Percentiles rank a stretch among this genome's conserved stretches.
These are phyloP conservation scores for Pogonocichla stellata DNA, from an alignment of 2,113 vertebrate species.

Conservation along the genomic window DNA sequence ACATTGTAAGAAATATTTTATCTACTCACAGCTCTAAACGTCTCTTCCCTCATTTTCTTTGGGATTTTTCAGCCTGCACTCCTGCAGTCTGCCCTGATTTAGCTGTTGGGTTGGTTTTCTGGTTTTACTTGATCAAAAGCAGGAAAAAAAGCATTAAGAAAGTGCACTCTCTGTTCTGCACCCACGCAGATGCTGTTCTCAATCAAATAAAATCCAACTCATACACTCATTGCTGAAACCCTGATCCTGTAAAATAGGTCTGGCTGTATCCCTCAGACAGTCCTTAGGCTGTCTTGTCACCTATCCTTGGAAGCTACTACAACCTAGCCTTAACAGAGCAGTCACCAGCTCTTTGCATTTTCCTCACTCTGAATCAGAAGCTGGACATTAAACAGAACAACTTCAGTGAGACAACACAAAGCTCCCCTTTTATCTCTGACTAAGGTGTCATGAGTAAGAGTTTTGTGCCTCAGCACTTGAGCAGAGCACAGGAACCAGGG, in stretches of 20 bases:
- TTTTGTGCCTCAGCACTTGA: not conserved
- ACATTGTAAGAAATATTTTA: not conserved
- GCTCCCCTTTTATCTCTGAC: not conserved
- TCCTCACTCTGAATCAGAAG: not conserved
- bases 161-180: accelerated
- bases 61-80: not conserved
- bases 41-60: not conserved
- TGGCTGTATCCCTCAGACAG: not conserved
- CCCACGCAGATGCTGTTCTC: not conserved
- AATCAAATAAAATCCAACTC: not conserved
- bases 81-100: not conserved
- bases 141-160: not conserved
- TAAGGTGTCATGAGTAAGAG: not conserved
- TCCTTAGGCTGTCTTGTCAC: accelerated
- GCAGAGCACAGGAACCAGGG: not conserved
- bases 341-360: not conserved
- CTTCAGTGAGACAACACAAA: not conserved
- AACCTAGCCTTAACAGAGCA: not conserved
- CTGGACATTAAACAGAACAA: not conserved
- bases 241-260: not conserved
- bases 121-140: not conserved
- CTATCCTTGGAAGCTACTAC: not conserved
- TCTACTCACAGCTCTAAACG: not conserved
- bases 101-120: not conserved
- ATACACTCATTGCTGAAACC: accelerated